These are phyloP conservation scores for Embiotoca jacksoni DNA, from an alignment of 2,113 vertebrate species.

Conservation along the genomic window DNA sequence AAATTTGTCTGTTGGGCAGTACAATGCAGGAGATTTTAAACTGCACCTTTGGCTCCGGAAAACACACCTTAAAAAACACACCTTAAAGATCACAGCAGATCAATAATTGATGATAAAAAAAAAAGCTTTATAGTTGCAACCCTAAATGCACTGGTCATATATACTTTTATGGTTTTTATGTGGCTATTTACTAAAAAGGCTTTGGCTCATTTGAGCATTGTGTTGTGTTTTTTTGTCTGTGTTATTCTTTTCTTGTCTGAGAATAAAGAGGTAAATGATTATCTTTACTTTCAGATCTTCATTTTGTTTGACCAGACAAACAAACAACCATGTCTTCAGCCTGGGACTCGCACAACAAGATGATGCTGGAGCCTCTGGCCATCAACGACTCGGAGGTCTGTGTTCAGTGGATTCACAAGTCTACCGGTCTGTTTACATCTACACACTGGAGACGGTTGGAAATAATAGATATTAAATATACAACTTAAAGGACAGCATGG, in stretches of 20 bases:
- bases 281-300: conserved; percentile 20
- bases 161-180: neutral
- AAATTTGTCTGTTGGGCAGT: too few species aligned
- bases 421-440: too few species aligned
- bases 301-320: conserved; percentile 19
- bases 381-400: conserved; percentile 91
- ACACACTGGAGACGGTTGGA: neutral
- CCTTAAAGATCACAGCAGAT: too few species aligned
- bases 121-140: too few species aligned
- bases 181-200: neutral
- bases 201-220: neutral
- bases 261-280: neutral
- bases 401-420: neutral
- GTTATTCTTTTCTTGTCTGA: neutral
- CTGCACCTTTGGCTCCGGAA: too few species aligned
- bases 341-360: conserved; percentile 91
- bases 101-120: too few species aligned
- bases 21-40: too few species aligned
- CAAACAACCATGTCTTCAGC: conserved; percentile 64
- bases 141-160: too few species aligned
- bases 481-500: too few species aligned
- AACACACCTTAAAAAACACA: too few species aligned
- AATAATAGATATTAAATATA: too few species aligned
- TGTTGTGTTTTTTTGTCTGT: neutral
- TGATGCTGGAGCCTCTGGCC: conserved; percentile 90